Evolutionary conservation across 37 sponge, comb jelly and placozoan genomes (phyloP).

Genomic region (Ianthella basta): DNA sequence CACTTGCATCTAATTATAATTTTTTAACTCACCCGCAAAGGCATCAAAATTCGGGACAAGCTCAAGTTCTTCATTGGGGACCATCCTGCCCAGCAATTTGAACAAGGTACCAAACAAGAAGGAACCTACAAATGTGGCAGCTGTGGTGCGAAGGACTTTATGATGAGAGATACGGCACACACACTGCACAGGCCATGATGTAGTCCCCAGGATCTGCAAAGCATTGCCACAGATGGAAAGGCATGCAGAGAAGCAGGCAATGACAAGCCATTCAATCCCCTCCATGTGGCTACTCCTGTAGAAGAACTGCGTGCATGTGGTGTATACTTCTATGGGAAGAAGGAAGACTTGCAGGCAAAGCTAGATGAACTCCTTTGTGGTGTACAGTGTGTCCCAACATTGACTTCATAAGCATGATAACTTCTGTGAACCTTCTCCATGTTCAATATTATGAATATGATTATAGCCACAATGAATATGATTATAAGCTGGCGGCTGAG

Average conservation of each 20-base stretch:
- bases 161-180: constrained; percentile 20
- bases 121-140: constrained; percentile 46
- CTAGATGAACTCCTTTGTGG: neutral
- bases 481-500: too few relatives aligned
- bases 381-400: constrained; percentile 35
- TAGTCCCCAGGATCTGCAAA: constrained; percentile 23
- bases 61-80: constrained; percentile 44
- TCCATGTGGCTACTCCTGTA: constrained; percentile 10
- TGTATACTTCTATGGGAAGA: neutral
- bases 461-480: too few relatives aligned
- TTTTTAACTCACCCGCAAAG: constrained; percentile 21
- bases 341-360: neutral
- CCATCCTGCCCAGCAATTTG: constrained; percentile 50
- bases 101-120: constrained; percentile 38
- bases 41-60: constrained; percentile 27
- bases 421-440: too few relatives aligned
- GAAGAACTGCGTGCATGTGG: constrained; percentile 24
- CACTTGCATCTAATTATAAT: too few relatives aligned
- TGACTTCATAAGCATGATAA: too few relatives aligned
- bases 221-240: constrained; percentile 18
- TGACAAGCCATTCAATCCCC: constrained; percentile 30
- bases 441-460: too few relatives aligned
- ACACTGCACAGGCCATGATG: constrained; percentile 22
- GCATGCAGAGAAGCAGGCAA: constrained; percentile 15
- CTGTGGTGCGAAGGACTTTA: constrained; percentile 28